Evolutionary conservation across 1,140 invertebrate species (phyloP), one percentile per base, ranked within the genome.

Genomic region (Drosophila watanabei): DNA sequence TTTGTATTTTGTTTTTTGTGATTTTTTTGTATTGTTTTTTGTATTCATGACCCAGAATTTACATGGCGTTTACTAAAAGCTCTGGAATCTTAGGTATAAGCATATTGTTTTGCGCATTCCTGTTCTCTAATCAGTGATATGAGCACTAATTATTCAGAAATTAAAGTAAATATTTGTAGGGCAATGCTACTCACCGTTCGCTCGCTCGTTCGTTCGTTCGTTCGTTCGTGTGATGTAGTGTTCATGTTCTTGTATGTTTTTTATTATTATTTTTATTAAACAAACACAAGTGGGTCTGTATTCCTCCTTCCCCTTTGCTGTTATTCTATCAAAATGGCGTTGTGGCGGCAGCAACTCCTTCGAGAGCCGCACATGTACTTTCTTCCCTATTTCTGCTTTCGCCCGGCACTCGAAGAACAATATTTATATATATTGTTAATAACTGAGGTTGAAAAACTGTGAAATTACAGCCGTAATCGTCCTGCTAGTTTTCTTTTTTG

Each of bases 121-220:
- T 73, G 71, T 73, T 51, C 45, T 52, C 71, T 45, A 75, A 75
- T 75, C 59, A 75, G 72, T 75, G 72, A 75, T 75, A 64, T 75
- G 71, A 75, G 59, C 72, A 75, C 72, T 75, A 64, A 75, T 75
- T 61, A 70, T 57, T 66, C 76, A 61, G 75, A 79, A 79, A 79
- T 61, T 79, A 79, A 79, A 79, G 75, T 79, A 79, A 79, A 79
- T 71, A 70, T 58, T 77, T 79, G 57, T 60, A 62, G 64, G 75
- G 75, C 75, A 78, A 78, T 57, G 49, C 49, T 49, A 62, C 49
- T 46, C 75, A 78, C 60, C 51, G 51, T 30, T 41, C 49, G 49
- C 13, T 33, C 30, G 49, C 2, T 51, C 49, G 24, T 30, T 49
- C 24, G 24, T 16, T 49, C 48, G 28, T 41, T 46, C 45, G 18